Evolutionary conservation across 2,888 invertebrate genomes (phyloP), one percentile per base, ranked within the genome.

Genomic region (Melipona beecheii): DNA sequence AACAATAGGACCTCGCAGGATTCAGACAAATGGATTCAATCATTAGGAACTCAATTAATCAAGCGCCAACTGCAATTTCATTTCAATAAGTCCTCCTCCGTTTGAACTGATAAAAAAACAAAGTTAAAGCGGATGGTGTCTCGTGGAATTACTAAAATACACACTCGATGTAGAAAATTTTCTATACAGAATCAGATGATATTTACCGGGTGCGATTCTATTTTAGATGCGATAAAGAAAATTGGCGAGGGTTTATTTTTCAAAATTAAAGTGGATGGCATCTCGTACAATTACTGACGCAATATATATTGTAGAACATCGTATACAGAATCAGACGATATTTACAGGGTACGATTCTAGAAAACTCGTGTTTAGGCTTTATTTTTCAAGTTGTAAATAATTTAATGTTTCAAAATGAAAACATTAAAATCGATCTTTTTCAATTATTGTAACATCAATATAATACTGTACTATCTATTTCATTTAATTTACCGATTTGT

Each of bases 281-380:
- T 27, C 9, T 27, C 9, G 13, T 4, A 21, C 4, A 56, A 56
- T 56, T n/a, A n/a, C 21, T 62, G 19, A 21, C 62, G 13, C 27
- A 64, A 31, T 49, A 36, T 75, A 31, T 31, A 24, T 24, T 24
- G 24, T 24, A 31, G 31, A 31, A 31, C 4, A 4, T 31, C 4
- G 31, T 31, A 31, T 4, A 31, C 31, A 31, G 31, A 31, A 31
- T 71, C 24, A 43, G 75, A 36, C 58, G 74, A 58, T 80, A 72
- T 56, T n/a, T 56, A 56, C n/a, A n/a, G n/a, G n/a, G 2, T n/a
- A 21, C 13, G n/a, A n/a, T 11, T 56, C 2, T 13, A n/a, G n/a
- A 56, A 56, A 21, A 56, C 21, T 11, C 11, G 21, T 21, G n/a
- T 31, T 31, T 31, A n/a, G 13, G 21, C 13, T n/a, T 56, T n/a